phyloP scores from a whole-genome alignment of 2,113 vertebrate species.

The Cacatua alba region DNA sequence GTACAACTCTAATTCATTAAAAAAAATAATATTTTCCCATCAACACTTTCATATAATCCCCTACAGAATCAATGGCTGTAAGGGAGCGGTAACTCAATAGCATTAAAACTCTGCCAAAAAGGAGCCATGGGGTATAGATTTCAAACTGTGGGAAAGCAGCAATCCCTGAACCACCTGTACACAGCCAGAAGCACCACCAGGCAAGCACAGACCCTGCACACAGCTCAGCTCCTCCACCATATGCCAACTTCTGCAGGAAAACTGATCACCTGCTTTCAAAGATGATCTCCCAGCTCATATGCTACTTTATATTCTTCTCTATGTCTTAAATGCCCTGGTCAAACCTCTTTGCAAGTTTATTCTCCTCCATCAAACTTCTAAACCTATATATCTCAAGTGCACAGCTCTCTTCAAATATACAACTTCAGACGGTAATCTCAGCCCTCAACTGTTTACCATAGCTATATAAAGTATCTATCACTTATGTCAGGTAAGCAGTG shows the following conservation, averaged over 20 bases:
- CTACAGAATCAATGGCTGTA: not conserved
- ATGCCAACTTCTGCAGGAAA: not conserved
- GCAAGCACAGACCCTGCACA: accelerated
- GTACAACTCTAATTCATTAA: not conserved
- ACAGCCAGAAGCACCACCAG: not conserved
- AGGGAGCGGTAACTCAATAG: not conserved
- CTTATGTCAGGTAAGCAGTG: accelerated
- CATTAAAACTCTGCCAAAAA: not conserved
- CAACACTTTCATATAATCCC: not conserved
- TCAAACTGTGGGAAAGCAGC: not conserved
- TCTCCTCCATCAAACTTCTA: not conserved
- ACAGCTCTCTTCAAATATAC: not conserved
- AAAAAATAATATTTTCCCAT: constrained; percentile 23
- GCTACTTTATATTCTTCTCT: not conserved
- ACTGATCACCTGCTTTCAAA: not conserved
- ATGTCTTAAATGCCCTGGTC: not conserved
- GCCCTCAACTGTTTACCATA: not conserved
- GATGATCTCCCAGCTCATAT: not conserved
- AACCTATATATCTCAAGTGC: accelerated
- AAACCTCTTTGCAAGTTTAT: not conserved
- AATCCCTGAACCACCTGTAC: not conserved
- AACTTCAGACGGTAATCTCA: not conserved
- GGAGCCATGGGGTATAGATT: not conserved
- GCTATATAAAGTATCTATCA: not conserved
- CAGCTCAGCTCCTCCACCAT: not conserved